Percentiles rank a stretch among this genome's conserved stretches.
Evolutionary conservation across 2,888 invertebrate species (phyloP).

Genomic region (Troilus luridus): DNA sequence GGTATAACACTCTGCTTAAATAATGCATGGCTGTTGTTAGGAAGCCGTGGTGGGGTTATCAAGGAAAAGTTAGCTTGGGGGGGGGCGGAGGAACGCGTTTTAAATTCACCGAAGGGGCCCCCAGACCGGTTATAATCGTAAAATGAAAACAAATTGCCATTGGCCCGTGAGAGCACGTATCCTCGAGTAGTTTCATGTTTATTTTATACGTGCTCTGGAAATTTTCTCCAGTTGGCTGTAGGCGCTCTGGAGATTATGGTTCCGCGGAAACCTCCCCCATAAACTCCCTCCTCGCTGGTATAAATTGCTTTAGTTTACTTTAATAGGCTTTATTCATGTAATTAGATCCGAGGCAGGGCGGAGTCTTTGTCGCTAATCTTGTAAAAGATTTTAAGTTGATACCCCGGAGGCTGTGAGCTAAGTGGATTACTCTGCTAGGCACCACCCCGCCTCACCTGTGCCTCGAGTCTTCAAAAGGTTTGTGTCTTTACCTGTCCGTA

Average conservation of each 20-base stretch:
- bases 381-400: slow-evolving; percentile 60
- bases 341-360: slow-evolving; percentile 62
- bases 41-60: slow-evolving; percentile 47
- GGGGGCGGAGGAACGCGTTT: slow-evolving; percentile 37
- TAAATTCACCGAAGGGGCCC: slow-evolving; percentile 14
- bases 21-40: slow-evolving; percentile 41
- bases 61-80: slow-evolving; percentile 53
- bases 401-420: slow-evolving; percentile 44
- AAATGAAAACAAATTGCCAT: slow-evolving; percentile 65
- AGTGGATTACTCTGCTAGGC: slow-evolving; percentile 33
- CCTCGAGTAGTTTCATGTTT: slow-evolving; percentile 63
- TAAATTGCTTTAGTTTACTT: slow-evolving; percentile 65
- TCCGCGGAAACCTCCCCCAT: slow-evolving; percentile 34
- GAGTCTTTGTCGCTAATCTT: slow-evolving; percentile 55
- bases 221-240: slow-evolving; percentile 59
- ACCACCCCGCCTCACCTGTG: background rate
- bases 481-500: slow-evolving; percentile 1
- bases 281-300: slow-evolving; percentile 53
- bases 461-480: background rate
- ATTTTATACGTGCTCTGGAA: slow-evolving; percentile 65
- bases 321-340: slow-evolving; percentile 65
- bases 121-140: slow-evolving; percentile 64
- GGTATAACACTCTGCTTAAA: background rate
- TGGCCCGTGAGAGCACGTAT: slow-evolving; percentile 56
- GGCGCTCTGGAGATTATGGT: slow-evolving; percentile 43